phyloP scores from a whole-genome alignment of 2,888 invertebrate species.

The Athalia cordata region DNA sequence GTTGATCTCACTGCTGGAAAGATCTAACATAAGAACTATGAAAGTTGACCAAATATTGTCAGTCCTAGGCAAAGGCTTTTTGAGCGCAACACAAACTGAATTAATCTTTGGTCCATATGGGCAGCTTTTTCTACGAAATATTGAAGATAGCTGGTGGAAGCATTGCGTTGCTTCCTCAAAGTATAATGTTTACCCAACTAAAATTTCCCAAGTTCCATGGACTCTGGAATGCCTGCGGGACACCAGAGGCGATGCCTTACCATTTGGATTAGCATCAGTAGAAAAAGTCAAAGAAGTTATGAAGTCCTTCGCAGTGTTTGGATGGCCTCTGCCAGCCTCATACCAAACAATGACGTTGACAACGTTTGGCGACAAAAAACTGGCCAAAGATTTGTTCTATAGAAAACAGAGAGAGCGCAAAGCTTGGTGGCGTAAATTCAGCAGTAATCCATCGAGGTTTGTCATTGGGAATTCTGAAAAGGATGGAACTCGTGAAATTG shows the following conservation, averaged over 20 bases:
- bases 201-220: slow-evolving; percentile 54
- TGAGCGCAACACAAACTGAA: slow-evolving; percentile 58
- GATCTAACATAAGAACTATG: slow-evolving; percentile 49
- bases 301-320: slow-evolving; percentile 60
- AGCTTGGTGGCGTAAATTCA: slow-evolving; percentile 89
- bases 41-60: slow-evolving; percentile 59
- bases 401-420: slow-evolving; percentile 86
- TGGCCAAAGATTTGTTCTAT: slow-evolving; percentile 80
- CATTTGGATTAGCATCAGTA: slow-evolving; percentile 64
- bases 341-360: slow-evolving; percentile 62
- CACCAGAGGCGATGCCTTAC: slow-evolving; percentile 53
- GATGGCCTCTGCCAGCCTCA: slow-evolving; percentile 44
- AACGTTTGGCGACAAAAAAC: slow-evolving; percentile 64
- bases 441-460: slow-evolving; percentile 80
- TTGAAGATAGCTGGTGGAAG: slow-evolving; percentile 77
- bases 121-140: slow-evolving; percentile 74
- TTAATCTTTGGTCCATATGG: slow-evolving; percentile 74
- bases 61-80: slow-evolving; percentile 58
- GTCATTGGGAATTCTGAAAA: slow-evolving; percentile 77
- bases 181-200: slow-evolving; percentile 73
- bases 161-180: slow-evolving; percentile 74
- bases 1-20: slow-evolving; percentile 71
- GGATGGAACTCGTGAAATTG: slow-evolving; percentile 71
- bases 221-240: slow-evolving; percentile 55
- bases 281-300: slow-evolving; percentile 51